Evolutionary conservation across 2,797 vertebrate species (phyloP), one percentile per base, ranked within the genome.

Genomic region (Acanthopagrus latus): DNA sequence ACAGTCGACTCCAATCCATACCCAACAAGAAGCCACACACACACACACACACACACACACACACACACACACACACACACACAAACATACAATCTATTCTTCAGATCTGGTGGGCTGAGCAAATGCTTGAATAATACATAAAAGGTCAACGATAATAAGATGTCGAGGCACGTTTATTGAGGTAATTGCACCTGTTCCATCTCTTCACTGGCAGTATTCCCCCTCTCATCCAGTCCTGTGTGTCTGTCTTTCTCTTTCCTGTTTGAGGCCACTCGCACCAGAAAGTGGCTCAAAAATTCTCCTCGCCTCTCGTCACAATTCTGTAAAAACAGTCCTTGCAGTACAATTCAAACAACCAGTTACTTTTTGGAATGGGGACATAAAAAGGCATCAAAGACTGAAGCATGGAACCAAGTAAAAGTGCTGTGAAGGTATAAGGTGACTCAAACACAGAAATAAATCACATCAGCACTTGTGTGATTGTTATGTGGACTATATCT

Each of bases 101-200:
- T 64, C 27, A 1, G 72, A 52, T 25, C 55, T 60, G 73, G 46
- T 67, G 43, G 47, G 3, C 46, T 1, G 17, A 76, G 41, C 33
- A 69, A 78, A 78, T 67, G 56, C 71, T 83, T 90, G 78, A 90
- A 87, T 88, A 87, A 91, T 79, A 83, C 64, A 87, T 55, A 46
- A 77, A 84, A 90, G 78, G 85, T 91, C 88, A 89, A 58, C 68
- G 85, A 83, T 89, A 86, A 89, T 86, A 81, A 89, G 76, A 86
- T 81, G 83, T 84, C 79, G 8, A 78, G 85, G 60, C 66, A 67
- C n/a, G 2, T 71, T 88, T 88, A 85, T 86, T 87, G 76, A 80
- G 86, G 82, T 87, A 87, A 88, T 74, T 88, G 71, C 56, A 75
- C 68, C 74, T 74, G 60, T 84, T 83, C 80, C 54, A 57, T 84